Base-by-base conservation (phyloP, 1,140 invertebrate genomes). In the Trichonephila inaurata region DNA sequence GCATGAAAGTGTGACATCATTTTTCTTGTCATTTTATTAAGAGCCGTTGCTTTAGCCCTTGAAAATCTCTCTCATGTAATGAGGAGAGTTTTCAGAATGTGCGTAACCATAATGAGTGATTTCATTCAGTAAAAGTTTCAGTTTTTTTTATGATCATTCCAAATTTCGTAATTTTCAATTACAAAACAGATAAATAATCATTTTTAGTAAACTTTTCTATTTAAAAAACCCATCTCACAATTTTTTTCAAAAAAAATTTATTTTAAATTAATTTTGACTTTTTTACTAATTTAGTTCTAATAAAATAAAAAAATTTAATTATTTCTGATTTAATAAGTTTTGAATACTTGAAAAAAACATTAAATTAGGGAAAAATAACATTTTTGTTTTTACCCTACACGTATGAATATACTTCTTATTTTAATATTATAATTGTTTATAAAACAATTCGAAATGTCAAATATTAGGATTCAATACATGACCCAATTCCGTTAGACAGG, bases 401-500 rank as follows among this genome's bases (percentile, higher is more conserved):
- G 2, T 40, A 18, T 33, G 28, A 33, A 19, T 77, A 64, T 64
- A 64, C 33, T 77, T 77, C 28, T 77, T 40, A 40, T 77, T 64
- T 64, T 3, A 40, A 40, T 1, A 77, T 19, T 33, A 0, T 18
- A 40, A 77, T 64, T 1, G 16, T 64, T 18, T 10, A 77, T 5
- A 77, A 18, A 77, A 40, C 24, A 40, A 18, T 77, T 18, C 18
- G 28, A 40, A 77, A 40, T 77, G 72, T 40, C 10, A 28, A 77
- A 40, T 33, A 69, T 64, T 6, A 77, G 18, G 18, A 33, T 33
- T 77, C 33, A 40, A 77, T 77, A 40, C 72, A 77, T 77, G 72
- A 77, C 33, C 33, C 14, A 77, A 60, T 61, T 85, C 28, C 21
- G 24, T 21, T 85, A 81, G 40, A 91, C 89, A 91, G 89, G 89